These are phyloP conservation scores for Poecilia wingei DNA, from an alignment of 2,797 vertebrate genomes.

Conservation along the genomic window DNA sequence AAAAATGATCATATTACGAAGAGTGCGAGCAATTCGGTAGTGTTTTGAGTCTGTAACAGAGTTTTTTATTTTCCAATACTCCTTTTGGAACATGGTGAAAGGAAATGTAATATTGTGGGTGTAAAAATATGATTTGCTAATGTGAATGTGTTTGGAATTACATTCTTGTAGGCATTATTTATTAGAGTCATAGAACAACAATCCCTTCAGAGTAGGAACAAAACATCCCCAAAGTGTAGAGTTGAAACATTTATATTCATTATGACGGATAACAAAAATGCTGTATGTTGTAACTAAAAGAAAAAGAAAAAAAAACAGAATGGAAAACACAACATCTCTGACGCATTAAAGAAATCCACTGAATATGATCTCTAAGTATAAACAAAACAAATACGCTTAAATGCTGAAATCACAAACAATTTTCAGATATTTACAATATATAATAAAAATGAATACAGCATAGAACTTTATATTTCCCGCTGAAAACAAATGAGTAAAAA, in stretches of 20 bases:
- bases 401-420: conserved; percentile 12
- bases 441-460: neutral
- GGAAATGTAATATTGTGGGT: neutral
- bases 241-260: neutral
- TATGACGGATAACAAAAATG: neutral
- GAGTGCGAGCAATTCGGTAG: neutral
- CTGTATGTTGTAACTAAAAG: neutral
- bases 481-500: neutral
- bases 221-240: neutral
- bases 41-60: neutral
- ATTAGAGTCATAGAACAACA: neutral
- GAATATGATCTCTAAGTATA: neutral
- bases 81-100: neutral
- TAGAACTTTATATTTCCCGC: neutral
- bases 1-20: neutral
- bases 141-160: neutral
- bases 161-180: neutral
- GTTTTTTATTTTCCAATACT: neutral
- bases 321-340: neutral
- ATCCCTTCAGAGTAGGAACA: neutral
- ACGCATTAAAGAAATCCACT: neutral
- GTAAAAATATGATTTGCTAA: neutral
- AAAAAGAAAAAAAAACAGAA: neutral
- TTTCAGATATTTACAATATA: conserved; percentile 6
- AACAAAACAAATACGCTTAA: neutral